Evolutionary conservation across 2,888 invertebrate genomes (phyloP).

Genomic region (Oscheius sp.): DNA sequence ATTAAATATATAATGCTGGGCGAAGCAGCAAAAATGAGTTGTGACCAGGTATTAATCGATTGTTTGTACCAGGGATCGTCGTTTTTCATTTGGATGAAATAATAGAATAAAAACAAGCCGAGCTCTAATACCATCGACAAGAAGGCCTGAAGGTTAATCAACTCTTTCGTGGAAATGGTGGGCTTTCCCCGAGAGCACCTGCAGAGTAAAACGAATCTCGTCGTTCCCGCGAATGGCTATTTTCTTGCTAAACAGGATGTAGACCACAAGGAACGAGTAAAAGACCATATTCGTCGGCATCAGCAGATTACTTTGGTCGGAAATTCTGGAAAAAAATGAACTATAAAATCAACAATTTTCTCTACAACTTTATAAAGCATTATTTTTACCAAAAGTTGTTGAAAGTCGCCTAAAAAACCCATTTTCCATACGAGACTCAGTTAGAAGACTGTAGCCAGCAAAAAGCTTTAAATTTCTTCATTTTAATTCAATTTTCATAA

Average conservation of each 20-base stretch:
- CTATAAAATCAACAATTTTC: not conserved
- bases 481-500: too few relatives aligned
- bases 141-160: not conserved
- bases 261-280: not conserved
- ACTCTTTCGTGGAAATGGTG: too few relatives aligned
- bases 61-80: not conserved
- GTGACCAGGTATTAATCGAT: not conserved
- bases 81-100: not conserved
- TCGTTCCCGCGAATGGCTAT: not conserved
- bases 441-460: too few relatives aligned
- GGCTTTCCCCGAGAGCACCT: not conserved
- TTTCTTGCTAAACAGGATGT: not conserved
- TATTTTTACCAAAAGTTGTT: too few relatives aligned
- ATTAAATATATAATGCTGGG: constrained; percentile 12
- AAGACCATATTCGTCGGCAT: not conserved
- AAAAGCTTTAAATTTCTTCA: too few relatives aligned
- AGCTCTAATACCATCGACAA: constrained; percentile 1
- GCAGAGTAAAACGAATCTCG: constrained; percentile 5
- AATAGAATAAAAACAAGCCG: not conserved
- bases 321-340: not conserved
- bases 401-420: too few relatives aligned
- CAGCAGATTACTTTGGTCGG: constrained; percentile 1
- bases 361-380: too few relatives aligned
- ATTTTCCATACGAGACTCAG: too few relatives aligned
- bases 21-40: not conserved